Conservation (phyloP, 2,797 vertebrate species). For the Pagetopsis macropterus region DNA sequence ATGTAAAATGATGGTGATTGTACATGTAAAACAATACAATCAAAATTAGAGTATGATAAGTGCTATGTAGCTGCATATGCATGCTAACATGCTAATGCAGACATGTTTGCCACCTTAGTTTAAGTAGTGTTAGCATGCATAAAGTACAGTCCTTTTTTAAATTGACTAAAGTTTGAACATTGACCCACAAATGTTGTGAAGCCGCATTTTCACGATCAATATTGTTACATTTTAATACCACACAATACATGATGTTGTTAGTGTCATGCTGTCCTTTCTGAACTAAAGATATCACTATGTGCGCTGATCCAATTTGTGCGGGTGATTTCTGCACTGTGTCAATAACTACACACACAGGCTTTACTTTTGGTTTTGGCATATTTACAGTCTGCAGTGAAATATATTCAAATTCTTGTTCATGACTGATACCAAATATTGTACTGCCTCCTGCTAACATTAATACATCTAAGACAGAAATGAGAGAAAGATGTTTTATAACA, state of each 20-base stretch:
- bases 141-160: too few species aligned
- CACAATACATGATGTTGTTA: neutral
- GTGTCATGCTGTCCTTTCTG: neutral
- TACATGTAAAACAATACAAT: neutral
- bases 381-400: neutral
- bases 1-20: neutral
- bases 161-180: too few species aligned
- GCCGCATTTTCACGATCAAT: too few species aligned
- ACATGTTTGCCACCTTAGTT: too few species aligned
- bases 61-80: too few species aligned
- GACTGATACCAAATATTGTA: constrained; percentile 6
- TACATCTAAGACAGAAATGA: constrained; percentile 22
- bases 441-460: constrained; percentile 7
- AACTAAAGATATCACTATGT: neutral
- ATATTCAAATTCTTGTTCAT: constrained; percentile 10
- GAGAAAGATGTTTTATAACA: constrained; percentile 18
- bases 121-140: neutral
- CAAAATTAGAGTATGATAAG: neutral
- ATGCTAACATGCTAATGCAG: too few species aligned
- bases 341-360: neutral
- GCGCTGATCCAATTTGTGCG: neutral
- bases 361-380: constrained; percentile 31
- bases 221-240: neutral
- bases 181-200: too few species aligned
- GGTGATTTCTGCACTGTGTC: constrained; percentile 18